Percentiles rank a stretch among this genome's conserved stretches.
Conservation (phyloP, 1,140 invertebrate genomes). For the Contarinia nasturtii region DNA sequence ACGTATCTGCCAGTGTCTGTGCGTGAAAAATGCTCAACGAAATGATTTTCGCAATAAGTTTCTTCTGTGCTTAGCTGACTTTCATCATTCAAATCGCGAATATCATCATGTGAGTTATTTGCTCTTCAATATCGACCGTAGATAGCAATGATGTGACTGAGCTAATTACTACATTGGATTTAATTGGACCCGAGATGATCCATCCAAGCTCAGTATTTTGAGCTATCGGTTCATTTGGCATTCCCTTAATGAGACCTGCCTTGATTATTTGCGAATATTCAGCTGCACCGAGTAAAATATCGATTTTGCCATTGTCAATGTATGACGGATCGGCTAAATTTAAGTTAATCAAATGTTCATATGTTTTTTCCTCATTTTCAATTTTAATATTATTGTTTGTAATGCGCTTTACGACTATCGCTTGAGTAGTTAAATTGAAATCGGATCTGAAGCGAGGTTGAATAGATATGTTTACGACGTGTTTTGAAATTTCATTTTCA, state of each 20-base stretch:
- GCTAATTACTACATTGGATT: background rate
- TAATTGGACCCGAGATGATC: background rate
- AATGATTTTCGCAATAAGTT: constrained; percentile 10
- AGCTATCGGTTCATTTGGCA: background rate
- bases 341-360: background rate
- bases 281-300: background rate
- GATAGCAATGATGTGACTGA: background rate
- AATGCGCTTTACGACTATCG: background rate
- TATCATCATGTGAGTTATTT: background rate
- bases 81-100: background rate
- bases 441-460: background rate
- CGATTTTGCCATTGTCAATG: background rate
- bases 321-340: background rate
- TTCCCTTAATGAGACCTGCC: background rate
- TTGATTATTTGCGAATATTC: background rate
- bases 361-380: background rate
- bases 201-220: background rate
- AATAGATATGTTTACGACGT: background rate
- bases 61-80: constrained; percentile 4
- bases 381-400: background rate
- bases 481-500: background rate
- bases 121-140: background rate
- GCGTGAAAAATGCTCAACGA: constrained; percentile 6
- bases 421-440: background rate
- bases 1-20: constrained; percentile 8